Base-by-base conservation (phyloP, 2,797 vertebrate genomes). In the Adrianichthys oophorus region DNA sequence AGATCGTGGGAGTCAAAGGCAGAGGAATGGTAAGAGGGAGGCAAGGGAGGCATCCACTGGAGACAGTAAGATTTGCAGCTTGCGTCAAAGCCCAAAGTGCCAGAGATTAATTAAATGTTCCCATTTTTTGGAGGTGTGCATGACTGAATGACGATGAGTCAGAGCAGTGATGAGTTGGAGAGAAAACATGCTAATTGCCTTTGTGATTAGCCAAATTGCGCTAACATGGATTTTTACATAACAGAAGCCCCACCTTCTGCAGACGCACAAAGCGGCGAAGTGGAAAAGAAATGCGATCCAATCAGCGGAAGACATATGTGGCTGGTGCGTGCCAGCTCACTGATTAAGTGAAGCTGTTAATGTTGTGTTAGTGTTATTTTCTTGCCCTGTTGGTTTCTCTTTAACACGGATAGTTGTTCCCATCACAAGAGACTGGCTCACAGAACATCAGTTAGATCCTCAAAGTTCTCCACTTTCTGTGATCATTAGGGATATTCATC, bases 81-180 rank as follows among this genome's bases (percentile, higher is more conserved):
- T 78, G 76, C 54, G 54, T 76, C 67, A 64, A 72, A 69, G 68
- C 68, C 55, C 41, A 59, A 66, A 85, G 75, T 79, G 84, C 81
- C 70, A 78, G 71, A 83, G 75, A 88, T 85, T 79, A 78, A 89
- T 90, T 84, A 86, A 89, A 84, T 70, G 69, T 74, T 46, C 62
- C 58, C 56, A 13, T 37, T 72, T 68, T 80, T 79, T 52, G 59
- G 65, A 80, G 72, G 74, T 78, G 70, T 69, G 65, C 84, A 72
- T 73, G 64, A 77, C 72, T 70, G 70, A 74, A 61, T 68, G 68
- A 57, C 41, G 21, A 29, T 78, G 76, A 87, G 74, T 82, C 79
- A 83, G 55, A 40, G 63, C 16, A 1, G 56, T 56, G 62, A 74
- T 70, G 76, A 84, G 72, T 67, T 70, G 78, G 76, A 74, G 72